phyloP scores from a whole-genome alignment of 2,797 vertebrate genomes.

The Tapera naevia region DNA sequence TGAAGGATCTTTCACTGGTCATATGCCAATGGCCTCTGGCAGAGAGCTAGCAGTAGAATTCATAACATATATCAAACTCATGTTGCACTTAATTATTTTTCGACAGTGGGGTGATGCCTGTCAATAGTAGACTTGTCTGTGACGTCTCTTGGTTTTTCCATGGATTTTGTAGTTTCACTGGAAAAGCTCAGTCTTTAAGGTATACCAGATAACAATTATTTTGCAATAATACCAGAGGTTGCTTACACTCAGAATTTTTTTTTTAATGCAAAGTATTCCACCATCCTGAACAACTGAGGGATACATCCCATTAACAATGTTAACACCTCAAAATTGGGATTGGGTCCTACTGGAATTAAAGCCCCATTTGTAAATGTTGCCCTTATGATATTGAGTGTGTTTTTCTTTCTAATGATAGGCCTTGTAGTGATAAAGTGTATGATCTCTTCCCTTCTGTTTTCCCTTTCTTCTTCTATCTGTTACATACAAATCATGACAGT shows the following conservation, averaged over 20 bases:
- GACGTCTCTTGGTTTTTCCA: background rate
- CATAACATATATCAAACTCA: background rate
- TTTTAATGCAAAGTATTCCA: background rate
- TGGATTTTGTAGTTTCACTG: background rate
- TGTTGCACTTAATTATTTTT: background rate
- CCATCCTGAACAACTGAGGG: background rate
- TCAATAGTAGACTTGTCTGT: background rate
- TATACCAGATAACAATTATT: background rate
- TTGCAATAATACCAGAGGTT: background rate
- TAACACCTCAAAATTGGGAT: background rate
- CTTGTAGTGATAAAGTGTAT: too few species aligned
- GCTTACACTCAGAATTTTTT: background rate
- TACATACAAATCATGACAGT: too few species aligned
- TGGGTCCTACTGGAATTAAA: background rate
- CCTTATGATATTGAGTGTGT: too few species aligned
- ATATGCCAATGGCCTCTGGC: background rate
- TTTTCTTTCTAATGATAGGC: too few species aligned
- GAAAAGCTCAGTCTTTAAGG: background rate
- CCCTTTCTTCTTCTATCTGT: too few species aligned
- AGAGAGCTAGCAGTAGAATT: background rate
- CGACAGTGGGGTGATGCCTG: background rate
- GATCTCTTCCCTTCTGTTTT: too few species aligned
- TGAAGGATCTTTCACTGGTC: background rate
- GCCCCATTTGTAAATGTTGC: too few species aligned
- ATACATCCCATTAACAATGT: background rate